phyloP scores from a whole-genome alignment of 2,888 invertebrate genomes.

The Platerodrilus igneus region DNA sequence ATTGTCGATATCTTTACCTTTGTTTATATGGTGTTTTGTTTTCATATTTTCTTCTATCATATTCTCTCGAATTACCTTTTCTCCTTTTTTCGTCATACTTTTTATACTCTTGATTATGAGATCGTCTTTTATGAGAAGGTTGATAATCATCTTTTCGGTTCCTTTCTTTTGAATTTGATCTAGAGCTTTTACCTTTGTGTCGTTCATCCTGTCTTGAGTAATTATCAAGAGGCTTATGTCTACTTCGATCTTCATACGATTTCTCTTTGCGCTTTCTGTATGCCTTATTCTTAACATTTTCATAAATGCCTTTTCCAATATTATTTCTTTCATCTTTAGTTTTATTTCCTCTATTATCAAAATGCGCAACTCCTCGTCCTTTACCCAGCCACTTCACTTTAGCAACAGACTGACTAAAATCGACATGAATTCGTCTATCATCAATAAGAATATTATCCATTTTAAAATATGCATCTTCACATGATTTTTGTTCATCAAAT shows the following conservation, averaged over 20 bases:
- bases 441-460: conserved; percentile 99
- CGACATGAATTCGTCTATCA: conserved; percentile 97
- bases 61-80: conserved; percentile 13
- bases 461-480: conserved; percentile 98
- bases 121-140: too few relatives aligned
- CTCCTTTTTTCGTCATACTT: not conserved
- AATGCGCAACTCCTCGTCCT: conserved; percentile 70
- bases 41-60: conserved; percentile 24
- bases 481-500: conserved; percentile 85
- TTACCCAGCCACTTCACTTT: conserved; percentile 90
- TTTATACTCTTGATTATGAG: too few relatives aligned
- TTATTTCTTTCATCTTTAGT: conserved; percentile 29
- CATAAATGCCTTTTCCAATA: conserved; percentile 29
- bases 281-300: conserved; percentile 15
- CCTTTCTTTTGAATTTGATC: too few relatives aligned
- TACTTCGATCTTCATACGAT: too few relatives aligned
- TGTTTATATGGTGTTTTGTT: too few relatives aligned
- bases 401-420: conserved; percentile 98
- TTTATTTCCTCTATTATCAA: conserved; percentile 42
- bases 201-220: too few relatives aligned
- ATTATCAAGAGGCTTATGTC: too few relatives aligned
- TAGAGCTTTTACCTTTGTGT: too few relatives aligned
- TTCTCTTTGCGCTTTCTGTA: not conserved
- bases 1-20: too few relatives aligned
- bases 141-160: too few relatives aligned